Percentiles rank a stretch among this genome's conserved stretches.
Evolutionary conservation across 2,113 vertebrate genomes (phyloP).

Genomic region (Perca fluviatilis): DNA sequence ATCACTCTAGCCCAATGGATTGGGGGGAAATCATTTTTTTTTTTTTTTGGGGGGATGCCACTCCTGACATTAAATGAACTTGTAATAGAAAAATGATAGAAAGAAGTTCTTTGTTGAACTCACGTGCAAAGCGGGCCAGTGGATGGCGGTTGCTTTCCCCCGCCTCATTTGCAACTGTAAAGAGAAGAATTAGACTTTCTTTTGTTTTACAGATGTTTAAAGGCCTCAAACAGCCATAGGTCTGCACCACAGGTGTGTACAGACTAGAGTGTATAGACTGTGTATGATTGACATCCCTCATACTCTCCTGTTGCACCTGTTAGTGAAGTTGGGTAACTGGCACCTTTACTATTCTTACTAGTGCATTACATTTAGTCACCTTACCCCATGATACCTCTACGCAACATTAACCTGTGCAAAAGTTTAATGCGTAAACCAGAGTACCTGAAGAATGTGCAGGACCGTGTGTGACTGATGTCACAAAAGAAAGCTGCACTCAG

Average conservation of each 20-base stretch:
- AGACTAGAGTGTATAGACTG: neutral
- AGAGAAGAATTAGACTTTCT: conserved; percentile 23
- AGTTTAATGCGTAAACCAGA: neutral
- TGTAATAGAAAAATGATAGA: neutral
- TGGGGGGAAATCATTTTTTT: no score
- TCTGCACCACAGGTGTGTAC: neutral
- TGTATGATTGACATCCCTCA: neutral
- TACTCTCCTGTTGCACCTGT: neutral
- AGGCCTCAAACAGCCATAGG: neutral
- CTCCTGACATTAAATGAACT: neutral
- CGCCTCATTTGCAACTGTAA: conserved; percentile 91
- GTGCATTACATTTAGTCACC: neutral
- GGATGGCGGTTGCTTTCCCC: conserved; percentile 84
- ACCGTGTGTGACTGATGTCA: neutral
- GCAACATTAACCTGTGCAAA: neutral
- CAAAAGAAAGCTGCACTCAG: neutral
- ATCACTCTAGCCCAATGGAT: no score
- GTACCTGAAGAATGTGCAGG: neutral
- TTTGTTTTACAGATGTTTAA: neutral
- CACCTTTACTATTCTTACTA: neutral
- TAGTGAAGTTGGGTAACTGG: neutral
- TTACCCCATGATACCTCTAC: neutral
- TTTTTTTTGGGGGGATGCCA: no score
- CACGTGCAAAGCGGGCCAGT: conserved; percentile 87
- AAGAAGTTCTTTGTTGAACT: conserved; percentile 72